Percentiles rank a stretch among this genome's conserved stretches.
Evolutionary conservation across 2,888 invertebrate genomes (phyloP).

Genomic region (Ennomos fuscantarius): DNA sequence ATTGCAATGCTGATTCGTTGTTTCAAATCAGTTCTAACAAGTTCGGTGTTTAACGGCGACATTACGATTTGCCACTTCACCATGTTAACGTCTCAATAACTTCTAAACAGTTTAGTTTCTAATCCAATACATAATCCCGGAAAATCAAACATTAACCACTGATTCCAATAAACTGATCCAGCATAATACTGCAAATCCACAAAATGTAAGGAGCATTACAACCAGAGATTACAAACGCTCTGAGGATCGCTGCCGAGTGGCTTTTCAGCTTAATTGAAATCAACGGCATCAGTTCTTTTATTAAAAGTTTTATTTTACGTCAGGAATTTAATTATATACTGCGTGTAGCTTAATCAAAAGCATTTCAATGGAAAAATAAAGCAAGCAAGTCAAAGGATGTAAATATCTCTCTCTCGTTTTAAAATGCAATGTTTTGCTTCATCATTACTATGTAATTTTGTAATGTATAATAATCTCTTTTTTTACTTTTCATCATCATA

Average conservation of each 20-base stretch:
- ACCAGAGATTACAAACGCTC: slow-evolving; percentile 24
- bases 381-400: too few species aligned
- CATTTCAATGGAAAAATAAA: slow-evolving; percentile 15
- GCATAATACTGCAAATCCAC: slow-evolving; percentile 22
- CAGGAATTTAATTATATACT: slow-evolving; percentile 40
- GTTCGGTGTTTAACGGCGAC: too few species aligned
- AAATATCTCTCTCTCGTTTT: too few species aligned
- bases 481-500: too few species aligned
- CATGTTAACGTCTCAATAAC: background rate
- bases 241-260: slow-evolving; percentile 21
- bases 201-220: slow-evolving; percentile 18
- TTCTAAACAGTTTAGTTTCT: slow-evolving; percentile 1
- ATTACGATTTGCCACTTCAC: background rate
- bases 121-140: background rate
- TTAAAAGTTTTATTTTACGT: slow-evolving; percentile 31
- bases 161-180: slow-evolving; percentile 24
- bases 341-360: slow-evolving; percentile 25
- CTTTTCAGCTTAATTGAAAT: slow-evolving; percentile 40
- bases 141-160: slow-evolving; percentile 8
- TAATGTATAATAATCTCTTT: too few species aligned
- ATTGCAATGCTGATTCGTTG: too few species aligned
- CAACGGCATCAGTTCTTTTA: slow-evolving; percentile 36
- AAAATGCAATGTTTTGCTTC: too few species aligned
- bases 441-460: too few species aligned
- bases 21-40: too few species aligned